Evolutionary conservation across 2,797 vertebrate species (phyloP), one percentile per base, ranked within the genome.

Genomic region (Pelobates cultripes): DNA sequence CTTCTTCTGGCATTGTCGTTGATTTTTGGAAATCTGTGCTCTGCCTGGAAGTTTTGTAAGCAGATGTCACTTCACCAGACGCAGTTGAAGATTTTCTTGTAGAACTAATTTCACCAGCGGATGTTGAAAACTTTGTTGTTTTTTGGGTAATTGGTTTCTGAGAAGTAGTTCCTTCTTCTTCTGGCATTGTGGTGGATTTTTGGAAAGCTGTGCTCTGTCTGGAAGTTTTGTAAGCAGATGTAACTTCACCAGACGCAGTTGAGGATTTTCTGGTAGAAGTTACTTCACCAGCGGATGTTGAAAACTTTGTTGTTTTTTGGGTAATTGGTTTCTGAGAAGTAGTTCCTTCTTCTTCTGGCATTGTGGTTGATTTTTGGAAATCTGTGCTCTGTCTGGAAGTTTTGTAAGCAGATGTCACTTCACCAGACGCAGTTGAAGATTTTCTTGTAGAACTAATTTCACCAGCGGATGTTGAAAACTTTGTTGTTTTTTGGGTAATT

Each of bases 211-310:
- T 28, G 28, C 1, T 28, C 28, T 1, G 28, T 28, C 1, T 28
- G 1, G 28, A 28, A 1, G 28, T 28, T 28, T 28, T 28, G 28
- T 28, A 28, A 28, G 28, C 28, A 28, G 28, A 28, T 28, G 28
- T 28, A 28, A 28, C 28, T 28, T 70, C 66, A 42, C 70, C 9
- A 61, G 69, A 79, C 8, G 55, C 17, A 40, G 77, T 61, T 13
- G 68, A 55, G 17, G 68, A 28, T 28, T 28, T 28, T 28, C 28
- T 28, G 1, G 28, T 28, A 2, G 28, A 28, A 28, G 28, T 28
- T 1, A 75, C 4, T 47, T 75, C 42, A 41, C 64, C 72, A 69
- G 63, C 47, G 7, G 72, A 12, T 12, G 57, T 70, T n/a, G 76
- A 57, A 28, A 28, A 28, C 28, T 28, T 1, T 28, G 28, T 28